Base-by-base conservation (phyloP, 2,797 vertebrate genomes). In the Margarornis squamiger region DNA sequence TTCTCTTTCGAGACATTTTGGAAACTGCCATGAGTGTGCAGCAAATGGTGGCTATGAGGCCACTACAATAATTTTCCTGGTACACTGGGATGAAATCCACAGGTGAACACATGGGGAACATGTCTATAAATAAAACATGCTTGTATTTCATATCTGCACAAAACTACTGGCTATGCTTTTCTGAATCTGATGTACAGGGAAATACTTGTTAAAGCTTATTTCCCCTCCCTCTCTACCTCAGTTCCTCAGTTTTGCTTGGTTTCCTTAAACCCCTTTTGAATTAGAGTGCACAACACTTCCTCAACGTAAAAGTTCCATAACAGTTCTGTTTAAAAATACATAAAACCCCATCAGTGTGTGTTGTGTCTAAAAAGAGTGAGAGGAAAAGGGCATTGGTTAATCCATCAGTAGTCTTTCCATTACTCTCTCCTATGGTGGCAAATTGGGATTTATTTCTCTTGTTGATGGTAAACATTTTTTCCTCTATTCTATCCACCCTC, bases 41-140 rank as follows among this genome's bases (percentile, higher is more conserved):
- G 95, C 82, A 96, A 97, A 96, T 95, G 89, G 92, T 93, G 80
- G 34, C 71, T 65, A 15, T n/a, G 83, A 81, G 66, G 45, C 26
- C 65, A 39, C 34, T 81, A 58, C 3, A 18, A 9, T 79, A 72
- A 74, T 61, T 84, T 94, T 80, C 48, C 30, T 68, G 51, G 38
- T 29, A 32, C 32, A 30, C 22, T 70, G 67, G 59, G 76, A 59
- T 66, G 26, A 80, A 63, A 86, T 95, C 74, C 46, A 75, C 62
- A 88, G 90, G 81, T 84, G 87, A 84, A 73, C 45, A 68, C 49
- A 55, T 29, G 65, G 39, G 70, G 34, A 93, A 61, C 41, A 49
- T 49, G 43, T 71, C 41, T 68, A 61, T 62, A 87, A 85, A 92
- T 87, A 88, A 95, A 96, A 83, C 32, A 62, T 36, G 14, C 36